A percentile compares a stretch with the other conserved stretches of the same genome.
phyloP scores from a whole-genome alignment of 2,888 invertebrate genomes.

The Phlogophora meticulosa region DNA sequence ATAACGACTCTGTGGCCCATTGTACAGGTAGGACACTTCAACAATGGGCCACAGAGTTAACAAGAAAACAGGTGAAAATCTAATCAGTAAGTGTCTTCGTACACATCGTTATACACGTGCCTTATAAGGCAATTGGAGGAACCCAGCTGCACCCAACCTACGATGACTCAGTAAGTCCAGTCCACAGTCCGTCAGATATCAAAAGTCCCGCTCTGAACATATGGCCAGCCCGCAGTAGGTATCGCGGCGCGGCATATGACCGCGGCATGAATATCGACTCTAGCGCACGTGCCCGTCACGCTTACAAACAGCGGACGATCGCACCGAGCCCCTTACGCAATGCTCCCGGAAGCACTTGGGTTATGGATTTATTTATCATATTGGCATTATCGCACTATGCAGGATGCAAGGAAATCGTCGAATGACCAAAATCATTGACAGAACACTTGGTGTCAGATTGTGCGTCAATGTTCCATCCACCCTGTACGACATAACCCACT shows the following conservation, averaged over 20 bases:
- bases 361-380: slow-evolving; percentile 24
- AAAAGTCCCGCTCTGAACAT: slow-evolving; percentile 20
- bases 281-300: slow-evolving; percentile 49
- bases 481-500: too few relatives aligned
- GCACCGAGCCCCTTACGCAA: slow-evolving; percentile 43
- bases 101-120: background rate
- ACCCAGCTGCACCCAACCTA: background rate
- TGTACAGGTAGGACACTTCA: too few relatives aligned
- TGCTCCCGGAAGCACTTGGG: slow-evolving; percentile 53
- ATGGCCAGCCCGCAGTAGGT: slow-evolving; percentile 19
- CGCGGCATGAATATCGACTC: slow-evolving; percentile 43
- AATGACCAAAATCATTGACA: too few relatives aligned
- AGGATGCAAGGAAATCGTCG: too few relatives aligned
- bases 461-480: too few relatives aligned
- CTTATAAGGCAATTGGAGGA: background rate
- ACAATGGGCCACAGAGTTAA: too few relatives aligned
- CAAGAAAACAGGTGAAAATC: too few relatives aligned
- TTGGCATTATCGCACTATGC: too few relatives aligned
- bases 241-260: slow-evolving; percentile 21
- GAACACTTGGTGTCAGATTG: too few relatives aligned
- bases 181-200: slow-evolving; percentile 35
- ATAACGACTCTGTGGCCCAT: too few relatives aligned
- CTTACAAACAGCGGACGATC: slow-evolving; percentile 20
- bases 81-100: too few relatives aligned
- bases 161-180: slow-evolving; percentile 31